Base-by-base conservation (phyloP, 2,113 vertebrate genomes). In the Solea solea region DNA sequence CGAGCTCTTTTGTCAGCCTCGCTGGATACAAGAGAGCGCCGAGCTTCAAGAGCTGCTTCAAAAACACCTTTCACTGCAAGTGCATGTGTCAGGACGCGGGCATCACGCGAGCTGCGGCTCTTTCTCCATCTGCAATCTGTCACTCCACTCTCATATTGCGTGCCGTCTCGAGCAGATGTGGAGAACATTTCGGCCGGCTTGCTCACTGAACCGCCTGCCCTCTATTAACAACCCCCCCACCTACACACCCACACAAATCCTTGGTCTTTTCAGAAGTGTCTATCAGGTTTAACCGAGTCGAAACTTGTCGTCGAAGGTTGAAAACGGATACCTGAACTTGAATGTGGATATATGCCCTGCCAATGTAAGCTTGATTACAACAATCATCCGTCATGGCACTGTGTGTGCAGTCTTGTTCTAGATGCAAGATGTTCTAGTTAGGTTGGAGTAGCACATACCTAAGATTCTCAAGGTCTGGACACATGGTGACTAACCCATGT, bases 141-240 rank as follows among this genome's bases (percentile, higher is more conserved):
- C 80, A 76, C 60, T 78, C 54, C 59, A 50, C 82, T 85, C 74
- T 71, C 49, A 77, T 61, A 85, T 82, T 83, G 76, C 41, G 64
- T 83, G 80, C 88, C 77, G 83, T 85, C 80, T 75, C 7, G 49
- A 80, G 74, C 85, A 82, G 75, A 78, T 73, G 71, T 62, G 74
- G 42, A 70, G 83, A 76, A 63, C 39, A 56, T 72, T 60, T 70
- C 64, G 65, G 58, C 16, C 72, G 69, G 73, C 65, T 70, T 44
- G 12, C 3, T 69, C 44, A 15, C 42, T 57, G 60, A 73, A 75
- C 61, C 25, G 11, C 55, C 49, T 16, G 52, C 15, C 52, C 12
- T 39, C 5, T 8, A 65, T 58, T 28, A 64, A 7, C 34, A 34
- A 34, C 34, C 34, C 34, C 2, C 34, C 34, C 34, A 21, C 21